Conservation (phyloP, 2,797 vertebrate genomes). For the Nannoperca obscura region DNA sequence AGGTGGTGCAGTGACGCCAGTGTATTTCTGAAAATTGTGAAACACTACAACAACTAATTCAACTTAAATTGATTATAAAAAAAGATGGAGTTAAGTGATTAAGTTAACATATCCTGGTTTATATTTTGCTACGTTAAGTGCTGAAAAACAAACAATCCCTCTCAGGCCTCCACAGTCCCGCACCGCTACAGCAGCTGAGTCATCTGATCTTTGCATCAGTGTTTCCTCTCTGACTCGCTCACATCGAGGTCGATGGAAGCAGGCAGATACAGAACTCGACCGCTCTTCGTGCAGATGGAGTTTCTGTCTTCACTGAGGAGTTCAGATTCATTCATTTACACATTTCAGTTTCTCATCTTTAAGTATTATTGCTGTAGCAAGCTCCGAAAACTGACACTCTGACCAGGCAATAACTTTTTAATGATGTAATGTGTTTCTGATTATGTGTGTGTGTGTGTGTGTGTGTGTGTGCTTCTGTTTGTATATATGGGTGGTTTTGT, state of each 20-base stretch:
- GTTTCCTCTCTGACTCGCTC: slow-evolving; percentile 32
- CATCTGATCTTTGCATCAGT: slow-evolving; percentile 34
- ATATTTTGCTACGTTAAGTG: slow-evolving; percentile 77
- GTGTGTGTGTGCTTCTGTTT: slow-evolving; percentile 55
- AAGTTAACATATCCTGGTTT: slow-evolving; percentile 63
- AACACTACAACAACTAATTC: slow-evolving; percentile 13
- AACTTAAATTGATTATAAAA: slow-evolving; percentile 38
- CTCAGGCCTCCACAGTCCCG: slow-evolving; percentile 39
- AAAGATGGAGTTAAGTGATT: slow-evolving; percentile 38
- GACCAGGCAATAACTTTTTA: slow-evolving; percentile 44
- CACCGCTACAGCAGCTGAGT: slow-evolving; percentile 57
- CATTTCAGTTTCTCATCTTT: slow-evolving; percentile 30
- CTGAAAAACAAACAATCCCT: slow-evolving; percentile 59
- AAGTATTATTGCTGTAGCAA: slow-evolving; percentile 85
- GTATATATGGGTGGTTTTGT: slow-evolving; percentile 47
- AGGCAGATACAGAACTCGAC: neutral
- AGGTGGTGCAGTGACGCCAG: slow-evolving; percentile 36
- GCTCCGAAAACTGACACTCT: slow-evolving; percentile 48
- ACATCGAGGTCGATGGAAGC: slow-evolving; percentile 35
- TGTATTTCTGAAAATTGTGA: slow-evolving; percentile 16
- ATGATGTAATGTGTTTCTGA: slow-evolving; percentile 42
- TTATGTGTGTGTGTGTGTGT: slow-evolving; percentile 19
- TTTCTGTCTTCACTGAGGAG: slow-evolving; percentile 37
- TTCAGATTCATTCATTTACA: slow-evolving; percentile 16
- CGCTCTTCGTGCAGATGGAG: slow-evolving; percentile 30